phyloP scores from a whole-genome alignment of 2,797 vertebrate genomes.

The Pseudochirops cupreus region DNA sequence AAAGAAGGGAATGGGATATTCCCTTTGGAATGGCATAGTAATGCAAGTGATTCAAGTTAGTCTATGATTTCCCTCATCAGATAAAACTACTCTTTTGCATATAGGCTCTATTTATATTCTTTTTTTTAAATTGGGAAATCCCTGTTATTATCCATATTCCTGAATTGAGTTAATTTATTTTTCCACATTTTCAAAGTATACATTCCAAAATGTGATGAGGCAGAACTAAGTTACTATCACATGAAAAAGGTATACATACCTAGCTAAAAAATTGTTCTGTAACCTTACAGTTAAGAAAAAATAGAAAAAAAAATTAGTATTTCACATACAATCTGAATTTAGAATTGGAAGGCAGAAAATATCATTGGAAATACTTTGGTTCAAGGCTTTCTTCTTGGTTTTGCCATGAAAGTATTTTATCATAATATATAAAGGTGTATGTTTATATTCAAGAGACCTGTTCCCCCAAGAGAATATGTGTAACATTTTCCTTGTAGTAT shows the following conservation, averaged over 20 bases:
- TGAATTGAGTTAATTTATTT: constrained; percentile 20
- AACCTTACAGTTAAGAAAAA: constrained; percentile 8
- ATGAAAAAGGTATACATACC: background rate
- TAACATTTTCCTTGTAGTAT: background rate
- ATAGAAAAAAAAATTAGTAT: background rate
- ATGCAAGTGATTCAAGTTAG: constrained; percentile 21
- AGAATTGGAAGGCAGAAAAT: background rate
- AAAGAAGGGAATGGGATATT: background rate
- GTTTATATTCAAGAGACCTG: constrained; percentile 29
- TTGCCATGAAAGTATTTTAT: constrained; percentile 8
- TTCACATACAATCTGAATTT: background rate
- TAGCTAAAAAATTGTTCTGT: background rate
- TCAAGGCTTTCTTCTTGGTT: constrained; percentile 12
- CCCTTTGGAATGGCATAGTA: background rate
- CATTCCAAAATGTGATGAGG: constrained; percentile 15
- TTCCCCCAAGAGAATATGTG: constrained; percentile 32
- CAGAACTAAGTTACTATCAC: background rate
- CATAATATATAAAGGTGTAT: constrained; percentile 24
- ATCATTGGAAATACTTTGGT: constrained; percentile 23
- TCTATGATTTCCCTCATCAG: background rate
- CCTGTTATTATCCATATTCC: background rate
- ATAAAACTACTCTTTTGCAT: constrained; percentile 52
- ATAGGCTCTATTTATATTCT: background rate
- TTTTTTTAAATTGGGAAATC: constrained; percentile 42
- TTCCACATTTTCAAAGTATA: constrained; percentile 17